These are phyloP conservation scores for Pangasianodon hypophthalmus DNA, from an alignment of 2,113 vertebrate genomes.

Conservation along the genomic window DNA sequence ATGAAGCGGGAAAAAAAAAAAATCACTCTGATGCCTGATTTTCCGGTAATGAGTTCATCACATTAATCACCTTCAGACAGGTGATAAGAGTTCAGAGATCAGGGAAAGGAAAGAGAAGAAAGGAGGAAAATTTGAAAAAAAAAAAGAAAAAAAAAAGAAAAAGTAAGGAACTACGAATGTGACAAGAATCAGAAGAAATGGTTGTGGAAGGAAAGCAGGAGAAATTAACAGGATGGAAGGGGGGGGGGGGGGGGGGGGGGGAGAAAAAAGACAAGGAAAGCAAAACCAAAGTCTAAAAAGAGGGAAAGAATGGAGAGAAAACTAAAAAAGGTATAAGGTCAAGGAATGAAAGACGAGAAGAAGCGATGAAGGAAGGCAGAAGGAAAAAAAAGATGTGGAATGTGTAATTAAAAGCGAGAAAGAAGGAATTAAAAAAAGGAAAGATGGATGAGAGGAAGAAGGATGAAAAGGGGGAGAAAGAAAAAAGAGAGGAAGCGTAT, in stretches of 20 bases:
- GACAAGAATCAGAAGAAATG: neutral
- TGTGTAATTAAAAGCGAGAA: neutral
- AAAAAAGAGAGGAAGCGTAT: neutral
- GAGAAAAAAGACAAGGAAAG: neutral
- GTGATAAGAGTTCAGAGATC: neutral
- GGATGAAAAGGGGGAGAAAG: neutral
- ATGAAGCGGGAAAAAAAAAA: neutral
- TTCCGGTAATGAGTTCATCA: neutral
- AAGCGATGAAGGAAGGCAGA: neutral
- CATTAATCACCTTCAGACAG: neutral
- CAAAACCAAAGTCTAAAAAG: neutral
- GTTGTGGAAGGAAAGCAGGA: neutral
- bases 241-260: too few relatives aligned
- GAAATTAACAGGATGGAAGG: neutral
- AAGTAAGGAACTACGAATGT: neutral
- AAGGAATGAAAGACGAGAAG: neutral
- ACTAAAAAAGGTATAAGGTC: neutral
- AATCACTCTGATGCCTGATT: neutral
- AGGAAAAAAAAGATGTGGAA: neutral
- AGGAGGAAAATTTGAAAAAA: neutral
- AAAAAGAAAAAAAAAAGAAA: neutral
- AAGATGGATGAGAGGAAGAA: neutral
- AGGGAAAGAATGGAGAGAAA: neutral
- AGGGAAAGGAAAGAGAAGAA: neutral
- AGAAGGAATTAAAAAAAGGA: neutral